Conservation (phyloP, 1,140 invertebrate species). For the Trichonephila clavata region DNA sequence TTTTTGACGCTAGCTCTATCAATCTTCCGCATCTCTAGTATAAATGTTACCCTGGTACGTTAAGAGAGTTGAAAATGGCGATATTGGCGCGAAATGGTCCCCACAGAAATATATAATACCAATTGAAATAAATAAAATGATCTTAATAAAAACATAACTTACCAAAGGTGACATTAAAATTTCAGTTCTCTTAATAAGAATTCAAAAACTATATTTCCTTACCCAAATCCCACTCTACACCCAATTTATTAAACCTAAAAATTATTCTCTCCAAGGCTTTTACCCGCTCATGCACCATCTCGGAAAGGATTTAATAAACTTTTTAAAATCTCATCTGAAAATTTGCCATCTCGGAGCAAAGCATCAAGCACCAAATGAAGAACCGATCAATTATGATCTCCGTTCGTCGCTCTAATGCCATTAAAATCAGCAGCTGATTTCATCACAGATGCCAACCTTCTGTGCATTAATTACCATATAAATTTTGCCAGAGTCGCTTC, state of each 20-base stretch:
- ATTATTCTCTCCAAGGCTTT: not conserved
- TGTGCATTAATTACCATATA: constrained; percentile 1
- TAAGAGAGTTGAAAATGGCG: too few relatives aligned
- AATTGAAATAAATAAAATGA: too few relatives aligned
- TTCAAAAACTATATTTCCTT: too few relatives aligned
- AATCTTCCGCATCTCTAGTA: too few relatives aligned
- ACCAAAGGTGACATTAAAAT: too few relatives aligned
- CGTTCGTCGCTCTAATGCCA: not conserved
- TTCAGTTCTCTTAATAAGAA: too few relatives aligned
- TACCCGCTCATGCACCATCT: not conserved
- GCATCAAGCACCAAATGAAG: not conserved
- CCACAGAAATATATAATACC: too few relatives aligned
- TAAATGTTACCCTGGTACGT: too few relatives aligned
- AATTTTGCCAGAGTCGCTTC: not conserved
- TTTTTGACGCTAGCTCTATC: too few relatives aligned
- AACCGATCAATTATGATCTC: not conserved
- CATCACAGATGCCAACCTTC: not conserved
- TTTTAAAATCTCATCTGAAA: not conserved
- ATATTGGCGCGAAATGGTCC: too few relatives aligned
- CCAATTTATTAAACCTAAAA: not conserved
- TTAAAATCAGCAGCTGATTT: constrained; percentile 15
- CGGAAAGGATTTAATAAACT: not conserved
- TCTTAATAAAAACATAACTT: too few relatives aligned
- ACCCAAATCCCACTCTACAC: too few relatives aligned
- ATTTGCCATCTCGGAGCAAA: not conserved